Evolutionary conservation across 2,113 vertebrate species (phyloP), one percentile per base, ranked within the genome.

Genomic region (Gasterosteus nipponicus): DNA sequence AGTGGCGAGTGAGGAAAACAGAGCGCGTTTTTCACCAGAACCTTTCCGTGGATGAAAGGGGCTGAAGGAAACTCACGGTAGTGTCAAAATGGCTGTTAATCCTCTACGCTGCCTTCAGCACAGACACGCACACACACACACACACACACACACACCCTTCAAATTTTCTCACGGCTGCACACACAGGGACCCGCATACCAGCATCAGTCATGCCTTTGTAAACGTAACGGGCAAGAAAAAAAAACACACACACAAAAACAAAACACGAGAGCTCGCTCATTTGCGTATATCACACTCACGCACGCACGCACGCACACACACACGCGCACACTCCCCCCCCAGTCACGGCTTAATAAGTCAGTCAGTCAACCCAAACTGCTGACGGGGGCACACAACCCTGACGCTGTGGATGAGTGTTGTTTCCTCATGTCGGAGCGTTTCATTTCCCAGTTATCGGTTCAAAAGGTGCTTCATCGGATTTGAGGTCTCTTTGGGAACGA

Each of bases 121-220:
- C 67, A 66, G 46, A 65, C 39, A 70, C 56, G 56, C 51, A 4
- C 42, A 44, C 11, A 12, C 42, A 44, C 42, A 44, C 11, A 44
- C 11, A 46, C 56, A 82, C 66, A 84, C 57, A 82, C 66, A 83
- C 71, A 82, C 77, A 80, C 75, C 80, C 61, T 81, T 78, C 12
- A 0, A 77, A 87, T 58, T 86, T 93, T 93, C 91, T 92, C 88
- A 87, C 77, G 73, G 62, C 70, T 82, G 42, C 77, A 76, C 79
- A 69, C 59, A 77, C 61, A 83, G 62, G 75, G 12, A 73, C 88
- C 89, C 35, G 68, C 91, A 92, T 92, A 86, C 92, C 92, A 80
- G 69, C 85, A 89, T 91, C 85, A 85, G 83, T 91, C 88, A 86
- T 87, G 88, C 85, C 75, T 82, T 74, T 77, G 81, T 76, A 62